Base-by-base conservation (phyloP, 1,140 invertebrate genomes). In the Brachionus plicatilis region DNA sequence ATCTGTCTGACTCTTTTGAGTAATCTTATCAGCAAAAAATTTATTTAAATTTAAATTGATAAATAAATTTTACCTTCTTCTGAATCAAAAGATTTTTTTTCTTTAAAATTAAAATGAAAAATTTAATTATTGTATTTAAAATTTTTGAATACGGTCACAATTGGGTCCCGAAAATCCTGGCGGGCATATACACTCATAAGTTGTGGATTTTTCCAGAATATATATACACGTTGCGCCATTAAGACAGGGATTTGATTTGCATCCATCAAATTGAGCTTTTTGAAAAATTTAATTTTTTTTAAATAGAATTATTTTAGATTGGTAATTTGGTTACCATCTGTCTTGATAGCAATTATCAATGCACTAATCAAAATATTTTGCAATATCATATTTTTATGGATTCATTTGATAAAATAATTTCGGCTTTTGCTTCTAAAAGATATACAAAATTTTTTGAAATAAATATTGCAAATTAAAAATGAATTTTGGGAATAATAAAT, bases 221-320 rank as follows among this genome's bases (percentile, higher is more conserved):
- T 75, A 9, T 9, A 45, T n/a, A 50, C 72, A 76, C 33, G 72
- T 76, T 29, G 20, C 72, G 43, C 72, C 72, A 47, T 76, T 76
- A 50, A 14, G 8, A 76, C 72, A 76, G 1, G 72, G 72, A 20
- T 76, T 47, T n/a, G 17, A 20, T 8, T 7, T 27, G 14, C 72
- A 76, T 12, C 43, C 43, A 47, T 50, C 24, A 50, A 76, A 17
- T 50, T 53, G 43, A 50, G 43, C 72, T 76, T 50, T 41, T 43
- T 2, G 9, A 33, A 33, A 33, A 12, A 37, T 0, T 33, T 29
- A 6, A 66, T 29, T 7, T 27, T 33, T 17, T 41, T 68, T 33
- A 65, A 37, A 33, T 29, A 29, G 14, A 68, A 29, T 6, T 8
- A 20, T 41, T 72, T 72, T 41, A 17, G 17, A n/a, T 45, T 72